Evolutionary conservation across 1,140 invertebrate species (phyloP), one percentile per base, ranked within the genome.

Genomic region (Diabrotica undecimpunctata): DNA sequence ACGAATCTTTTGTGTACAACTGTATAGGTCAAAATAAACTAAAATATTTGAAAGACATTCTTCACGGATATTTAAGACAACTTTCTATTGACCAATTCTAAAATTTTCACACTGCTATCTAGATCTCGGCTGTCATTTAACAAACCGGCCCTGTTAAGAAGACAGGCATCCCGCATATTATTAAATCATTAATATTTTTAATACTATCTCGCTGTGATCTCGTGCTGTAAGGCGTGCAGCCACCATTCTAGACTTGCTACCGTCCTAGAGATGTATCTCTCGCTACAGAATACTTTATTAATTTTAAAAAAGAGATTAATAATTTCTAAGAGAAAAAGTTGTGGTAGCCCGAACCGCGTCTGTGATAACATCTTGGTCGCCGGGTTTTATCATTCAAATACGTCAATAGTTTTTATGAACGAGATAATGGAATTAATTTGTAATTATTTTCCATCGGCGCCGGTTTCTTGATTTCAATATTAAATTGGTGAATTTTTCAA

Each of bases 121-220:
- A 10, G n/a, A 46, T 46, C 41, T 46, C 41, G n/a, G 8, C 41
- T 10, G 41, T 46, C 41, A 46, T 46, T 46, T 46, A 46, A 46
- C n/a, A 46, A 46, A 46, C 41, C 41, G 41, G n/a, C 41, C 41
- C 41, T 46, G 41, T 46, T 46, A 46, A 46, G 41, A 46, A 46
- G 41, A 46, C 41, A 46, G 41, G 8, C n/a, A 46, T 46, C 41
- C 41, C 41, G 41, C 41, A 46, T 46, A 46, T 46, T 46, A 46
- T 46, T 46, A 46, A 46, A 46, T 46, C 41, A 46, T 46, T 46
- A 46, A 46, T 46, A 46, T 46, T 46, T 46, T 46, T 46, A 46
- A 46, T 8, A 46, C 41, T 46, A 46, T 46, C 41, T 46, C 41
- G 41, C 41, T n/a, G n/a, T 46, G 41, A 46, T 46, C 41, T 46